Evolutionary conservation across 2,797 vertebrate genomes (phyloP).

Genomic region (Melanotaenia parkinsoni): DNA sequence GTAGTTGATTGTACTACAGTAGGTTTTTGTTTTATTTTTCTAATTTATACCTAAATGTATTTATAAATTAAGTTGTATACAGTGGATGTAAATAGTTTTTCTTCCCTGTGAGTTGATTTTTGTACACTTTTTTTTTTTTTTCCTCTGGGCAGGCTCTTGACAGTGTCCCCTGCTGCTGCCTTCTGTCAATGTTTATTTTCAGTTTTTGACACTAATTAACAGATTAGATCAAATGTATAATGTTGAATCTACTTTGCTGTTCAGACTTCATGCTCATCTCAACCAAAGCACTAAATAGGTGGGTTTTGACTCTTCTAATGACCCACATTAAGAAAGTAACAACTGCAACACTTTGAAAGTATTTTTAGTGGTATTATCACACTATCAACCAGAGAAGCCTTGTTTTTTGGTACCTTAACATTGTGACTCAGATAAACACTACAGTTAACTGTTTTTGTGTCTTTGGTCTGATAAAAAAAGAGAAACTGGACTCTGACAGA

Average conservation of each 20-base stretch:
- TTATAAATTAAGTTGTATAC: slow-evolving; percentile 92
- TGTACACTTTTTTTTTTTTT: slow-evolving; percentile 35
- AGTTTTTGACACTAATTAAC: slow-evolving; percentile 36
- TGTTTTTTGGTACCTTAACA: slow-evolving; percentile 1
- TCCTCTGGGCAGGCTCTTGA: slow-evolving; percentile 86
- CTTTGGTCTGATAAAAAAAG: slow-evolving; percentile 12
- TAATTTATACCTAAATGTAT: slow-evolving; percentile 92
- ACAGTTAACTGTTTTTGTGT: slow-evolving; percentile 12
- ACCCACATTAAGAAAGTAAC: slow-evolving; percentile 16
- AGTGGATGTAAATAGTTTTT: slow-evolving; percentile 88
- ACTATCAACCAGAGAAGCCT: neutral
- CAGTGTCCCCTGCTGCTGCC: slow-evolving; percentile 60
- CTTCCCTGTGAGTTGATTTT: slow-evolving; percentile 69
- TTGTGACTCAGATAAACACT: slow-evolving; percentile 15
- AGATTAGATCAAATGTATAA: neutral
- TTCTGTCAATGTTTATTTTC: slow-evolving; percentile 53
- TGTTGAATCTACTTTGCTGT: neutral
- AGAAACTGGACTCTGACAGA: slow-evolving; percentile 18
- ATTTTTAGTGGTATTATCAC: neutral
- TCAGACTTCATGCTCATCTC: slow-evolving; percentile 37
- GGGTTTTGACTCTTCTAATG: neutral
- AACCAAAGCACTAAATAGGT: slow-evolving; percentile 76
- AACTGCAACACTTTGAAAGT: slow-evolving; percentile 5
- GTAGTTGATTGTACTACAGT: slow-evolving; percentile 76
- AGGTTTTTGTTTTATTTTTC: slow-evolving; percentile 79